Evolutionary conservation across 1,140 invertebrate genomes (phyloP), one percentile per base, ranked within the genome.

Genomic region (Drosophila ambigua): DNA sequence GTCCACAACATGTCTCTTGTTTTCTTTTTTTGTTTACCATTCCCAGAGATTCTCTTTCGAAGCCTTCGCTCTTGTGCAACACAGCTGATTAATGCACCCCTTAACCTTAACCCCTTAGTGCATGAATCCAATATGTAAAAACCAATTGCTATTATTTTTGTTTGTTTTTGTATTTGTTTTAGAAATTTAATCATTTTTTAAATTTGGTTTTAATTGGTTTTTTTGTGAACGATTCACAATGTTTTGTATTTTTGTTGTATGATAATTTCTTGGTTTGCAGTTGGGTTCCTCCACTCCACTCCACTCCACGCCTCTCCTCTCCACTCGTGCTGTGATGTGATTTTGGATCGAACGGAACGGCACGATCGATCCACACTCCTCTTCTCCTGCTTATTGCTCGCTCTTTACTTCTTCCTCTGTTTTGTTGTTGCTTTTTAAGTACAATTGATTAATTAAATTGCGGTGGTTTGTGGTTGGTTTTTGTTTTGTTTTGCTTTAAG

Each of bases 401-500:
- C 4, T 20, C 7, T 1, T 44, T 62, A 31, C 20, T n/a, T 15
- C 20, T 63, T 28, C 44, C 11, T 23, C 16, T 39, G 28, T 51
- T 53, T 51, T 54, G 31, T 52, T 61, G 39, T 35, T 28, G 53
- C 20, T 20, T 28, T 59, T 85, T 85, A 85, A 85, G 82, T 85
- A 85, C 82, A 81, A 67, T 77, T 75, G 51, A 72, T 73, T 85
- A 77, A 81, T 75, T 81, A 55, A 76, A 45, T 82, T 79, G 75
- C 82, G 82, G 82, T 85, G 82, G 82, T 85, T 81, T 72, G 74
- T 77, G 50, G 66, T 69, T 43, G 41, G 44, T 69, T 68, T 45
- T 20, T 20, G 20, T 72, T 64, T 78, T 65, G 31, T 35, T 35
- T 35, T 11, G 59, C 66, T 78, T 77, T 81, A 65, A 71, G 81